Percentiles rank a stretch among this genome's conserved stretches.
Conservation (phyloP, 92 coral and sea anemone genomes). For the Palythoa heliodiscus region DNA sequence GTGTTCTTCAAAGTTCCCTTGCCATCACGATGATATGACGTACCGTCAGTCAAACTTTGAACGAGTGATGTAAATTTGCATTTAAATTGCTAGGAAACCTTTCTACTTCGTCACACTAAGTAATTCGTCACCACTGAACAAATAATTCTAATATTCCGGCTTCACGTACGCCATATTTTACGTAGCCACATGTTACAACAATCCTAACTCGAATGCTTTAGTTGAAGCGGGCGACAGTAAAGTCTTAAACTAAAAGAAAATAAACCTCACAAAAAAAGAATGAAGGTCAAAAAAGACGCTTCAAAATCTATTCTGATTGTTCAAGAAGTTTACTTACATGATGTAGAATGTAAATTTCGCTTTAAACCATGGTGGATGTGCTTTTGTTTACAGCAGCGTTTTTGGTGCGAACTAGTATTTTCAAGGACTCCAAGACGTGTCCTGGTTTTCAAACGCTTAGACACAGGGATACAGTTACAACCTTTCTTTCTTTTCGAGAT, state of each 20-base stretch:
- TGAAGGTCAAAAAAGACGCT: neutral
- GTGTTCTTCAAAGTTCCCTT: too few species aligned
- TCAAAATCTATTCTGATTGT: neutral
- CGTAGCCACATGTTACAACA: neutral
- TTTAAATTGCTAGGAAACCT: neutral
- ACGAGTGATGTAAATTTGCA: constrained; percentile 14
- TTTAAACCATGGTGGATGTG: too few species aligned
- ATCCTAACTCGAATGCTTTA: neutral
- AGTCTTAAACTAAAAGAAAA: too few species aligned
- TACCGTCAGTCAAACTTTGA: neutral
- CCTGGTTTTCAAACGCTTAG: neutral
- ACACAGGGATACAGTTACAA: too few species aligned
- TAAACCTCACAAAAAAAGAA: neutral
- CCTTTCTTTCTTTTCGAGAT: neutral
- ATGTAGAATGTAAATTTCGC: neutral
- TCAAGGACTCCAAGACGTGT: neutral
- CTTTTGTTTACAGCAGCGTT: neutral
- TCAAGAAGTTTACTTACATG: constrained; percentile 4
- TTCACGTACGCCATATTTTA: neutral
- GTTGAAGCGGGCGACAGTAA: too few species aligned
- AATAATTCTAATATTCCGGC: neutral
- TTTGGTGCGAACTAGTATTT: neutral
- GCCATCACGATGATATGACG: too few species aligned
- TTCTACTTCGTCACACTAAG: neutral
- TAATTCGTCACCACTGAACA: constrained; percentile 14